phyloP scores from a whole-genome alignment of 2,888 invertebrate species.

The Eupithecia subfuscata region DNA sequence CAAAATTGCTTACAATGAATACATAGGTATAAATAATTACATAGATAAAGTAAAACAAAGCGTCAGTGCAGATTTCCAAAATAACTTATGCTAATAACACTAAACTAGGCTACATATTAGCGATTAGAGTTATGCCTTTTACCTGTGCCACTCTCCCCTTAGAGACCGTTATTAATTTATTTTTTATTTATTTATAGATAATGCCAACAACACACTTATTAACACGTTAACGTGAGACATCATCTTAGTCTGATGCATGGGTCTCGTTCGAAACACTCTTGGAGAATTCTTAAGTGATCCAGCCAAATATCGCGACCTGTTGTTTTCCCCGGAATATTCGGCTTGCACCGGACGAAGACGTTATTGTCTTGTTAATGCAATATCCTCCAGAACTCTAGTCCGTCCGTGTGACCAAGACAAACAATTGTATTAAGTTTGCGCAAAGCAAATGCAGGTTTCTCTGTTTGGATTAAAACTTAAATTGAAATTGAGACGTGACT shows the following conservation, averaged over 20 bases:
- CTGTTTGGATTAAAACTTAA: conserved; percentile 10
- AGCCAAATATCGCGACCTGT: conserved; percentile 47
- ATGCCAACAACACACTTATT: too few species aligned
- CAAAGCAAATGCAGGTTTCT: conserved; percentile 10
- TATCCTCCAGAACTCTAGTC: conserved; percentile 18
- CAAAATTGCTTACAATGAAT: too few species aligned
- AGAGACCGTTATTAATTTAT: too few species aligned
- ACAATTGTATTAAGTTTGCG: conserved; percentile 13
- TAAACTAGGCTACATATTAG: too few species aligned
- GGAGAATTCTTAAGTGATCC: not conserved
- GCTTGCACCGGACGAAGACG: conserved; percentile 16
- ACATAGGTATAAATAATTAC: too few species aligned
- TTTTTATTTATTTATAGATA: too few species aligned
- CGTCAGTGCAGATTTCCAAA: too few species aligned
- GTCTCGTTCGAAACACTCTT: not conserved
- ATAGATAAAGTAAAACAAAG: too few species aligned
- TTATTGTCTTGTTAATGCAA: conserved; percentile 25
- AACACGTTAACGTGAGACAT: too few species aligned
- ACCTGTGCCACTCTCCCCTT: too few species aligned
- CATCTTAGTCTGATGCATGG: not conserved
- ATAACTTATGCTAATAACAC: too few species aligned
- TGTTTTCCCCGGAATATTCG: conserved; percentile 45
- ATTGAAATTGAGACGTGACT: conserved; percentile 3
- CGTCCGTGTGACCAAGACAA: conserved; percentile 20
- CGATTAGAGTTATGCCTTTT: too few species aligned